These are phyloP conservation scores for Eueremaeus valkanovi DNA, from an alignment of 2,888 invertebrate genomes.

Conservation along the genomic window DNA sequence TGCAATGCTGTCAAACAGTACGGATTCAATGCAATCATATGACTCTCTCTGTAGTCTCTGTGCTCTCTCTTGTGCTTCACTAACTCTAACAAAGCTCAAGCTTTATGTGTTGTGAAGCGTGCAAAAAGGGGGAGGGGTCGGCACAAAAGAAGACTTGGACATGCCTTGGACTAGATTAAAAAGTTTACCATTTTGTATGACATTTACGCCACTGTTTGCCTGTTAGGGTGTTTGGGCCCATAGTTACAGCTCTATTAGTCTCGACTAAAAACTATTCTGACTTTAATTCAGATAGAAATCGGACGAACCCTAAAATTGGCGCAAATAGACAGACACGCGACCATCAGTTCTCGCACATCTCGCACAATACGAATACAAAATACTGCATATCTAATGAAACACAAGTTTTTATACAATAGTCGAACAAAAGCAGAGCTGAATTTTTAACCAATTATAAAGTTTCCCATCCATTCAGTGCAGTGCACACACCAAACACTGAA, in stretches of 20 bases:
- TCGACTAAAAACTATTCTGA: conserved; percentile 17
- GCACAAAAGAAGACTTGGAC: conserved; percentile 37
- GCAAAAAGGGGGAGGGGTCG: conserved; percentile 25
- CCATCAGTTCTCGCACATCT: background rate
- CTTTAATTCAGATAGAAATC: conserved; percentile 21
- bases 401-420: background rate
- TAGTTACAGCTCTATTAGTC: conserved; percentile 29
- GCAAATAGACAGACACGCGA: conserved; percentile 31
- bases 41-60: background rate
- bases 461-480: background rate
- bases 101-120: conserved; percentile 31
- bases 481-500: no score
- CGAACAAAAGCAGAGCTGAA: background rate
- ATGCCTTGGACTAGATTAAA: conserved; percentile 37
- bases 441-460: background rate
- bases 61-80: conserved; percentile 7
- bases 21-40: conserved; percentile 30
- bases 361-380: no score
- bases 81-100: conserved; percentile 6
- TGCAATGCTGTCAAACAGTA: background rate
- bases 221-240: background rate
- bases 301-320: conserved; percentile 24
- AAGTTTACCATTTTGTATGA: conserved; percentile 22
- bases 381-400: conserved; percentile 29
- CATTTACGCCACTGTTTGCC: background rate